These are phyloP conservation scores for Myiotriccus ornatus DNA, from an alignment of 2,797 vertebrate species.

Conservation along the genomic window DNA sequence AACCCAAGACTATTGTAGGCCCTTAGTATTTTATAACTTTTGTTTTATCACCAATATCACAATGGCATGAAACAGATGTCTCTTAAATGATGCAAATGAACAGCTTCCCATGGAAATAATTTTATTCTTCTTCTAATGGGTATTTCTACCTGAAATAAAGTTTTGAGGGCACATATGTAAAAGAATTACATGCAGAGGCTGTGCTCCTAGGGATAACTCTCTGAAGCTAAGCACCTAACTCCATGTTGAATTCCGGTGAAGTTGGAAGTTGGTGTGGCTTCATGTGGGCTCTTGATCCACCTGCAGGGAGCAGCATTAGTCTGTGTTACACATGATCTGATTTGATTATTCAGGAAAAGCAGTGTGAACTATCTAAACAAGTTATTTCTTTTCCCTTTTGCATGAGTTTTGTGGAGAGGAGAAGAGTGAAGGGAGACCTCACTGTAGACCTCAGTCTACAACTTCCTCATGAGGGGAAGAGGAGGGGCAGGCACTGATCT, in stretches of 20 bases:
- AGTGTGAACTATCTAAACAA: not conserved
- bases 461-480: not conserved
- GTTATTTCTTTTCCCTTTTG: not conserved
- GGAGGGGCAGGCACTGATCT: not conserved
- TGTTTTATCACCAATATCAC: not conserved
- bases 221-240: not conserved
- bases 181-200: not conserved
- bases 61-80: not conserved
- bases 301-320: slow-evolving; percentile 56
- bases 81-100: not conserved
- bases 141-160: not conserved
- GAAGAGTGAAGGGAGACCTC: not conserved
- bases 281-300: not conserved
- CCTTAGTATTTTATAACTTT: not conserved
- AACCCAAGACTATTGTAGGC: not conserved
- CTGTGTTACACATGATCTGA: not conserved
- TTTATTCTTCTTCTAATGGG: not conserved
- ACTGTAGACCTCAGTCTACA: not conserved
- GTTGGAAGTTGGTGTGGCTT: not conserved
- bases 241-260: not conserved
- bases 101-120: not conserved
- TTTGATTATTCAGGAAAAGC: not conserved
- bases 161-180: not conserved
- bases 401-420: not conserved
- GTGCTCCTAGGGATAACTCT: not conserved